Conservation (phyloP, 2,113 vertebrate species). For the Phocoena sinus region DNA sequence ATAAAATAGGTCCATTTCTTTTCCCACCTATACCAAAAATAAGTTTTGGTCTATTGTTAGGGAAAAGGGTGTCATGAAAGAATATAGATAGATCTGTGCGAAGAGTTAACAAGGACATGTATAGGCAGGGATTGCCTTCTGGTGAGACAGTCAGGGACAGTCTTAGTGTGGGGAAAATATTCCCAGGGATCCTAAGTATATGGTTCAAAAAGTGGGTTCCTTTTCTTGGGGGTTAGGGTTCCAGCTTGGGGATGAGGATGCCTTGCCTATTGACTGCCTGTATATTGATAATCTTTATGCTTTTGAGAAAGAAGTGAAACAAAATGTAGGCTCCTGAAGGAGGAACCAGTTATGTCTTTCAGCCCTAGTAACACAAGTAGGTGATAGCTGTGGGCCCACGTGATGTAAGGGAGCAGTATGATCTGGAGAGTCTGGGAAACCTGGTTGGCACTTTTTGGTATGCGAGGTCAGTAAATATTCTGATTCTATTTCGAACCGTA, state of each 20-base stretch:
- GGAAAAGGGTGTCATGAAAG: background rate
- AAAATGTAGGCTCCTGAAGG: background rate
- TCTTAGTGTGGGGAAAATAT: background rate
- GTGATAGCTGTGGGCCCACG: background rate
- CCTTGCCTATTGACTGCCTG: background rate
- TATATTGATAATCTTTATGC: background rate
- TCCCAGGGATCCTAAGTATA: background rate
- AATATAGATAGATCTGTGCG: background rate
- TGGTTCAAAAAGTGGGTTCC: background rate
- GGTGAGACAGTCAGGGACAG: background rate
- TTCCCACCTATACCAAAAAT: background rate
- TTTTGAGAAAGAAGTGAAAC: background rate
- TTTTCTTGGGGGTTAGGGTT: background rate
- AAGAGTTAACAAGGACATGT: too few relatives aligned
- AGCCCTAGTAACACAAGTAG: background rate
- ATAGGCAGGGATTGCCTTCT: background rate
- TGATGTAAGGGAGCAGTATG: background rate
- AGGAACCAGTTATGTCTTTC: background rate
- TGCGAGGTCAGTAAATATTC: background rate
- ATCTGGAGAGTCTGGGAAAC: background rate
- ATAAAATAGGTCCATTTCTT: background rate
- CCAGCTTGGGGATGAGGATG: background rate
- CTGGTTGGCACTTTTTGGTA: background rate
- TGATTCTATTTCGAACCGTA: background rate
- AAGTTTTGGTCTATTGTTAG: background rate